Evolutionary conservation across 2,888 invertebrate genomes (phyloP).

Genomic region (Apeira syringaria): DNA sequence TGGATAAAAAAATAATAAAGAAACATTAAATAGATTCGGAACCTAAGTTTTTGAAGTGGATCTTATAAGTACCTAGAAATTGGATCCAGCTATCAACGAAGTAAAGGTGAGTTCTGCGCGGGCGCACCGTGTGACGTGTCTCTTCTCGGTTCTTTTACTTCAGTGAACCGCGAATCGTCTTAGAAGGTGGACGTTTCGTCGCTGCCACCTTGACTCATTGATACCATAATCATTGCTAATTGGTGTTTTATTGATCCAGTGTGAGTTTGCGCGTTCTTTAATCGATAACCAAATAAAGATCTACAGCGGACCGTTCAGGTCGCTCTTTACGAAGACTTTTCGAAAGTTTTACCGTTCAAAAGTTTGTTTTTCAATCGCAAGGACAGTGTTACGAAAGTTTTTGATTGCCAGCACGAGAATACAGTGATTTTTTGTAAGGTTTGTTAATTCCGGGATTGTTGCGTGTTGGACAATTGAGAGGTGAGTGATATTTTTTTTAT

Average conservation of each 20-base stretch:
- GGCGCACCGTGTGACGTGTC: conserved; percentile 78
- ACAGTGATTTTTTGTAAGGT: conserved; percentile 45
- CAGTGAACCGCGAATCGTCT: conserved; percentile 70
- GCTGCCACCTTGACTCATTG: conserved; percentile 20
- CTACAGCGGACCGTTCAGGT: conserved; percentile 13
- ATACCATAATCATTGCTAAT: conserved; percentile 42
- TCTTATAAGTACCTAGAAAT: conserved; percentile 52
- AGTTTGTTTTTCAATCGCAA: conserved; percentile 50
- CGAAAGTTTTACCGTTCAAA: conserved; percentile 42
- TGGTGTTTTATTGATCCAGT: conserved; percentile 55
- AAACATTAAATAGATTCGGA: too few species aligned
- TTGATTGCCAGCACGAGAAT: conserved; percentile 28
- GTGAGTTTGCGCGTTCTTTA: conserved; percentile 29
- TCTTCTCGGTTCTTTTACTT: conserved; percentile 65
- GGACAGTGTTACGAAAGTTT: conserved; percentile 68
- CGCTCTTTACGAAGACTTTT: conserved; percentile 28
- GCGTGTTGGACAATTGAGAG: conserved; percentile 47
- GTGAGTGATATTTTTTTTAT: conserved; percentile 31
- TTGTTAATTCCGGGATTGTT: conserved; percentile 67
- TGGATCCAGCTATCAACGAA: conserved; percentile 44
- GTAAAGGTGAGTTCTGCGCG: conserved; percentile 77
- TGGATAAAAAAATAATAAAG: background rate
- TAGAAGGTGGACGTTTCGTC: conserved; percentile 43
- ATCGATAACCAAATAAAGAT: conserved; percentile 24
- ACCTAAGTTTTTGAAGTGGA: too few species aligned